Evolutionary conservation across 2,797 vertebrate genomes (phyloP), one percentile per base, ranked within the genome.

Genomic region (Alca torda): DNA sequence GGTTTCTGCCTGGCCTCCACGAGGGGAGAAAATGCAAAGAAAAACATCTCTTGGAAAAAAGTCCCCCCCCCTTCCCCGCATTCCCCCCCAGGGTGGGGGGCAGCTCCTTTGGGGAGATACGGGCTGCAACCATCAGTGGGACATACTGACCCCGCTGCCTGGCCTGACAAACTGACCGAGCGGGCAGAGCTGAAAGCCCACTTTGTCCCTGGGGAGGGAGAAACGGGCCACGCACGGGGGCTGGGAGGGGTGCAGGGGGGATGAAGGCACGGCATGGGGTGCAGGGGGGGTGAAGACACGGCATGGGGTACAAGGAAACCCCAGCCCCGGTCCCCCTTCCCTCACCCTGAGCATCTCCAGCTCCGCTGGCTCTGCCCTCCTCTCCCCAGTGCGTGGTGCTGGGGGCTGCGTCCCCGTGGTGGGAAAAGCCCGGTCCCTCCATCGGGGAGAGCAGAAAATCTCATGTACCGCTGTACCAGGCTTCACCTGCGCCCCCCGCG

Each of bases 121-220:
- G 5, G 13, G 16, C 18, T n/a, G 56, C 31, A 46, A 3, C 26
- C 53, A 6, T 8, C 18, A 4, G 35, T 1, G 30, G 50, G 61
- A 33, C 13, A 4, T 3, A 1, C 12, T 21, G 35, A n/a, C 21
- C 13, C 13, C 2, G 0, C 1, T 0, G 25, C 24, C 53, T 33
- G 65, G 15, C 37, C 45, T 0, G 1, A 11, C 57, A 69, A 30
- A 2, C 1, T 0, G 2, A 9, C 9, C 0, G 0, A 63, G 18
- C 24, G 17, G 68, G 43, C 37, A 72, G 68, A 54, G 59, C 45
- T 59, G 48, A n/a, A 64, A 28, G 2, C 33, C 11, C 0, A 0
- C 19, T 13, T 4, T 41, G 35, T 50, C 8, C 13, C 45, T 30
- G 2, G 24, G 18, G 46, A 83, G 25, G 53, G 26, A 56, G 14